Evolutionary conservation across 1,140 invertebrate species (phyloP).

Genomic region (Nasonia longicornis): DNA sequence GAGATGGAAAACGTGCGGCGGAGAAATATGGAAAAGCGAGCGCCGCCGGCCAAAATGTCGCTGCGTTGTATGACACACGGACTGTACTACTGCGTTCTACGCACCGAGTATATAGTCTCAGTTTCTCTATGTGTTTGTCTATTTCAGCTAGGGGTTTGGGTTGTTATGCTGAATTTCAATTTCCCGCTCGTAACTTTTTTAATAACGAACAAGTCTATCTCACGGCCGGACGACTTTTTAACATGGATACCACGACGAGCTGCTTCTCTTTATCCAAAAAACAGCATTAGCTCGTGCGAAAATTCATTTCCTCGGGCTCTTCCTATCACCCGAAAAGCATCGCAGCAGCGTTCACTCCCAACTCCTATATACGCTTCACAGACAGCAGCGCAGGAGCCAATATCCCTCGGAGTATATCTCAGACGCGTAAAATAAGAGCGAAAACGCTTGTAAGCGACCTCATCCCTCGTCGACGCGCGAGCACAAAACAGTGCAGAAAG

Average conservation of each 20-base stretch:
- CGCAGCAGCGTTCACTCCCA: not conserved
- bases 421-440: conserved; percentile 1
- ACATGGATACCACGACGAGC: not conserved
- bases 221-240: not conserved
- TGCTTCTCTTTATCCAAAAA: not conserved
- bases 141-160: too few species aligned
- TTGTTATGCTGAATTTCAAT: too few species aligned
- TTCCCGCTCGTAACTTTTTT: not conserved
- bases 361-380: not conserved
- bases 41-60: not conserved
- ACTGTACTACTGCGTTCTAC: not conserved
- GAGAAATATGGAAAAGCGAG: not conserved
- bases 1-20: not conserved
- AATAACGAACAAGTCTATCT: not conserved
- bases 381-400: not conserved
- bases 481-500: conserved; percentile 5
- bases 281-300: not conserved
- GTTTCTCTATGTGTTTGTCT: not conserved
- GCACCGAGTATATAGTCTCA: too few species aligned
- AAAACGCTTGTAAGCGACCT: not conserved
- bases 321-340: not conserved
- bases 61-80: not conserved
- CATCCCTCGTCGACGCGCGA: not conserved
- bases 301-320: not conserved
- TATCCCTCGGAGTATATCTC: not conserved